Evolutionary conservation across 2,888 invertebrate genomes (phyloP).

Genomic region (Agapostemon virescens): DNA sequence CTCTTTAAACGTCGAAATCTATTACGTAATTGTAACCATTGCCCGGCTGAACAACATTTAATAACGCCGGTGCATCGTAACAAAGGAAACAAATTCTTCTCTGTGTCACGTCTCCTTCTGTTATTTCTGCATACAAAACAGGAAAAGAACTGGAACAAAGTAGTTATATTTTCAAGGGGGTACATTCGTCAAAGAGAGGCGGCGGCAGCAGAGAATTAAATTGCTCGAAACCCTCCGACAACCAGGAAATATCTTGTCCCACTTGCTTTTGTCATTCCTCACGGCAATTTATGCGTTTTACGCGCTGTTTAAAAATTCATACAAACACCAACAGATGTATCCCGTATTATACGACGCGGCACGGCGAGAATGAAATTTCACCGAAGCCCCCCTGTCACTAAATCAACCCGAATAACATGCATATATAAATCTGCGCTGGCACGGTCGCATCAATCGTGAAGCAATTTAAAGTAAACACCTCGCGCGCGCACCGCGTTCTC

Average conservation of each 20-base stretch:
- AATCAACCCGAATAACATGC: conserved; percentile 5
- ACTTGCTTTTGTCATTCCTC: background rate
- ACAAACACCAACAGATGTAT: background rate
- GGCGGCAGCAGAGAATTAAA: conserved; percentile 1
- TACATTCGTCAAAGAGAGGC: background rate
- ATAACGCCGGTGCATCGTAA: background rate
- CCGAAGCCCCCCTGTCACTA: background rate
- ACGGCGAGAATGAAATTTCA: background rate
- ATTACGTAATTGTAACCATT: background rate
- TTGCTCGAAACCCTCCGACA: conserved; percentile 1
- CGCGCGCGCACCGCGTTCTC: background rate
- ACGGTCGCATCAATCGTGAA: background rate
- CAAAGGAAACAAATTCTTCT: background rate
- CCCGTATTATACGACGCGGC: background rate
- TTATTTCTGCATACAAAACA: conserved; percentile 2
- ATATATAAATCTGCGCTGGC: background rate
- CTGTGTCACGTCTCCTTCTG: background rate
- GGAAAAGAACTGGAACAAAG: conserved; percentile 8
- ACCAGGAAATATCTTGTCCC: conserved; percentile 7
- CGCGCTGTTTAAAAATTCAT: conserved; percentile 3
- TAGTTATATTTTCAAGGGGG: background rate
- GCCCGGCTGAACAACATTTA: background rate
- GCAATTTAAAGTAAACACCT: conserved; percentile 16
- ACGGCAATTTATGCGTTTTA: background rate
- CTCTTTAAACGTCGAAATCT: background rate